Evolutionary conservation across 2,797 vertebrate species (phyloP).

Genomic region (Xyrichtys novacula): DNA sequence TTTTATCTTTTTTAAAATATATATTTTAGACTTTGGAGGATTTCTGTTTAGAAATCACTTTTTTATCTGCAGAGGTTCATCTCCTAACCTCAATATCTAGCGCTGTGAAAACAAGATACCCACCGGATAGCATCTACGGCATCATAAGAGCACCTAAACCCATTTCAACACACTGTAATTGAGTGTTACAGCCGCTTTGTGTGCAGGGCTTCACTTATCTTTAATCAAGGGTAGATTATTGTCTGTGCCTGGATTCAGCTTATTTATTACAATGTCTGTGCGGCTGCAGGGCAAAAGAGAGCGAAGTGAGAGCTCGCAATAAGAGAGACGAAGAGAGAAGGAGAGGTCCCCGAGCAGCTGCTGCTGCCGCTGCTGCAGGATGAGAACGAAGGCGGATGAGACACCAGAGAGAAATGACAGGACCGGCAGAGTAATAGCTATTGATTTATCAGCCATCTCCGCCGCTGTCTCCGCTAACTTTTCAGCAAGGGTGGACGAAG

Average conservation of each 20-base stretch:
- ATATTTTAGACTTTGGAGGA: no score
- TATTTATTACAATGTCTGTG: conserved; percentile 24
- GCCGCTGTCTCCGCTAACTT: conserved; percentile 10
- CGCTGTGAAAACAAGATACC: conserved; percentile 31
- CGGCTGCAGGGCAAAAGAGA: conserved; percentile 5
- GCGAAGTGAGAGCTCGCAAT: not conserved
- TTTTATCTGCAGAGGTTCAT: conserved; percentile 11
- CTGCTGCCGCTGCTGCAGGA: conserved; percentile 51
- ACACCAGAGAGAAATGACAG: conserved; percentile 48
- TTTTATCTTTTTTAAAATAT: no score
- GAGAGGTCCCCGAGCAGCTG: conserved; percentile 38
- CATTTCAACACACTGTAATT: conserved; percentile 30
- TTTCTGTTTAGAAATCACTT: no score
- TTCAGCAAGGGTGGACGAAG: conserved; percentile 26
- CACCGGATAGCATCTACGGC: conserved; percentile 20
- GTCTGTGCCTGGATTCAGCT: conserved; percentile 43
- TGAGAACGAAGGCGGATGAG: conserved; percentile 44
- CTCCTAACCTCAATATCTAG: conserved; percentile 2
- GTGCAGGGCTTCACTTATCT: conserved; percentile 28
- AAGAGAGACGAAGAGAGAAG: conserved; percentile 1
- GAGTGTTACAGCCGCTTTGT: conserved; percentile 30
- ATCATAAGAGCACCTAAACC: conserved; percentile 33
- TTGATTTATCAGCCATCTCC: conserved; percentile 60
- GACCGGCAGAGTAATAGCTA: conserved; percentile 42
- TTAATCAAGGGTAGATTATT: conserved; percentile 59